A percentile compares a stretch with the other conserved stretches of the same genome.
phyloP scores from a whole-genome alignment of 1,140 invertebrate species.

The Aethina tumida region DNA sequence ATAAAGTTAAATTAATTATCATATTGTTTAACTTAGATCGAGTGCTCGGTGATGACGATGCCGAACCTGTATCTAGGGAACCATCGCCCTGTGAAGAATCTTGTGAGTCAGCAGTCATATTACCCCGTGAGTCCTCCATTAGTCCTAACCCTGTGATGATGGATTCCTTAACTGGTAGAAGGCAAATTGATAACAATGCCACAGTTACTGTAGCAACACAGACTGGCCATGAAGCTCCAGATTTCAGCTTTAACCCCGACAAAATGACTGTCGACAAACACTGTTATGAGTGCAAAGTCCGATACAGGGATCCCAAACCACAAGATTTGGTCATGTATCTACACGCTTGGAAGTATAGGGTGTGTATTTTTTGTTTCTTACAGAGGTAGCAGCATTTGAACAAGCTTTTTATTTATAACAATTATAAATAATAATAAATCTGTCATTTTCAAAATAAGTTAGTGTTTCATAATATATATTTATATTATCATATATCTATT shows the following conservation, averaged over 20 bases:
- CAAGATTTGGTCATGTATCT: conserved; percentile 90
- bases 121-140: conserved; percentile 22
- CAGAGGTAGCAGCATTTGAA: neutral
- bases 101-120: conserved; percentile 21
- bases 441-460: no score
- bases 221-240: conserved; percentile 64
- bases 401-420: no score
- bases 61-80: conserved; percentile 49
- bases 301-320: conserved; percentile 82
- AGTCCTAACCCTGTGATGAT: conserved; percentile 22
- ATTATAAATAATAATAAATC: neutral
- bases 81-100: conserved; percentile 51
- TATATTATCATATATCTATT: neutral
- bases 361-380: conserved; percentile 25
- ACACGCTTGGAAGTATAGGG: conserved; percentile 87
- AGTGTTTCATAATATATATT: conserved; percentile 1
- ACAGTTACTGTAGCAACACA: conserved; percentile 73
- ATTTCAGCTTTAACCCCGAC: conserved; percentile 56
- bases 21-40: conserved; percentile 15
- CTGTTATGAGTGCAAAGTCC: conserved; percentile 86
- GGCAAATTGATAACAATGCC: conserved; percentile 17
- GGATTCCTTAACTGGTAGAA: conserved; percentile 18
- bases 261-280: conserved; percentile 74
- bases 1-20: conserved; percentile 7
- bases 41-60: conserved; percentile 43